A percentile compares a stretch with the other conserved stretches of the same genome.
These are phyloP conservation scores for Unio pictorum DNA, from an alignment of 2,888 invertebrate genomes.

Conservation along the genomic window DNA sequence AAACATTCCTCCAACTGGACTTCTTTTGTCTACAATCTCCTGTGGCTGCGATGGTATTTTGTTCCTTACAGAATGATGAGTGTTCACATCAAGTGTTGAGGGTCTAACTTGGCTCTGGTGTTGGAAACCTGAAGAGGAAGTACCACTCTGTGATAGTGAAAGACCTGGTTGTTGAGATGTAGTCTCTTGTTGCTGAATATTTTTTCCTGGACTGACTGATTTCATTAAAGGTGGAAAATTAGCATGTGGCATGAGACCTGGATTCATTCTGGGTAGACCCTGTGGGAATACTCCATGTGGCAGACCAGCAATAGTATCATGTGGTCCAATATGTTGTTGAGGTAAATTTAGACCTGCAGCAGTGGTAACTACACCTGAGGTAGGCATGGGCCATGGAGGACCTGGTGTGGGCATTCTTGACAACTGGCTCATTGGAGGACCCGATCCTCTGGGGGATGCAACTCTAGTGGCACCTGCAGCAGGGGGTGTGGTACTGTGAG, in stretches of 20 bases:
- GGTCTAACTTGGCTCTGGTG: no score
- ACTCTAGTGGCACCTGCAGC: constrained; percentile 4
- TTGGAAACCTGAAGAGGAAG: no score
- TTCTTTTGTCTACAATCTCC: neutral
- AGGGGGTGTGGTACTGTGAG: constrained; percentile 6
- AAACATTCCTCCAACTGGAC: neutral
- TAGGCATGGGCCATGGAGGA: constrained; percentile 5
- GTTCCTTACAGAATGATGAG: no score
- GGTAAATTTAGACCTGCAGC: constrained; percentile 5
- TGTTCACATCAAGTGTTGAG: no score
- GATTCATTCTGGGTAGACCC: neutral
- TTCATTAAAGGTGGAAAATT: neutral
- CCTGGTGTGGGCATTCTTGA: constrained; percentile 2
- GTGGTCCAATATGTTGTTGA: constrained; percentile 3
- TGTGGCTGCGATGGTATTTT: neutral
- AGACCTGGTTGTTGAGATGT: no score
- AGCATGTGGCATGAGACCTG: constrained; percentile 2
- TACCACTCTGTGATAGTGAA: no score
- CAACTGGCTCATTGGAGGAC: neutral
- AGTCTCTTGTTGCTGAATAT: no score
- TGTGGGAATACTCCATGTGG: constrained; percentile 4
- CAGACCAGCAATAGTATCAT: constrained; percentile 6
- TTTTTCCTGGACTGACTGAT: no score
- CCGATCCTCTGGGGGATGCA: constrained; percentile 4
- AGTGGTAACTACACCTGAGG: constrained; percentile 6